Conservation (phyloP, 2,888 invertebrate species). For the Bimastos eiseni region DNA sequence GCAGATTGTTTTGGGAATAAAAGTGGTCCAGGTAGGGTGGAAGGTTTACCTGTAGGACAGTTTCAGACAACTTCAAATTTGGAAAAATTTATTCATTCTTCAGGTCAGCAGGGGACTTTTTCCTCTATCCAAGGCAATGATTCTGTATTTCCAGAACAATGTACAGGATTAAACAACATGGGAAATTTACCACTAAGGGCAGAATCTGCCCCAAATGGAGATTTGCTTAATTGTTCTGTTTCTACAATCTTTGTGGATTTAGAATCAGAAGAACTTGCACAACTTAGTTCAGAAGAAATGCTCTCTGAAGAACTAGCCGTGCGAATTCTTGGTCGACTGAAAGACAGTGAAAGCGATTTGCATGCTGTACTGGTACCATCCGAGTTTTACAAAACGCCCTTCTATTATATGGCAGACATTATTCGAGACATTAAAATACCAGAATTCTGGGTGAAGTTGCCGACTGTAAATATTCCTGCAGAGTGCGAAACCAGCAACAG, state of each 20-base stretch:
- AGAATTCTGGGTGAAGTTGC: neutral
- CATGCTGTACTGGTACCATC: neutral
- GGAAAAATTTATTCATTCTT: neutral
- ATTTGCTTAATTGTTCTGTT: neutral
- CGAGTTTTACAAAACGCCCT: neutral
- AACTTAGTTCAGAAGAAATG: neutral
- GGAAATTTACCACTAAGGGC: neutral
- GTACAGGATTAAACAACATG: neutral
- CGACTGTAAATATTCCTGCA: neutral
- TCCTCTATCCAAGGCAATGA: neutral
- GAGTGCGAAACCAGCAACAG: neutral
- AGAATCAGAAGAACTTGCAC: neutral
- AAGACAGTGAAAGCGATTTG: neutral
- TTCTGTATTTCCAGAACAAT: neutral
- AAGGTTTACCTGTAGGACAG: neutral
- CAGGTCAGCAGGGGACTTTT: neutral
- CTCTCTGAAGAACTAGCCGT: neutral
- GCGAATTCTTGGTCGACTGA: neutral
- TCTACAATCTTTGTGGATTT: neutral
- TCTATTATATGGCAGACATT: neutral
- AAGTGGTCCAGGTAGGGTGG: neutral
- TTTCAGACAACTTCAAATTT: neutral
- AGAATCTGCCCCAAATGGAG: neutral
- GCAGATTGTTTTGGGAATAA: neutral
- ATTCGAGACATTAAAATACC: conserved; percentile 5